Conservation (phyloP, 2,797 vertebrate species). For the Sandelia bainsii region DNA sequence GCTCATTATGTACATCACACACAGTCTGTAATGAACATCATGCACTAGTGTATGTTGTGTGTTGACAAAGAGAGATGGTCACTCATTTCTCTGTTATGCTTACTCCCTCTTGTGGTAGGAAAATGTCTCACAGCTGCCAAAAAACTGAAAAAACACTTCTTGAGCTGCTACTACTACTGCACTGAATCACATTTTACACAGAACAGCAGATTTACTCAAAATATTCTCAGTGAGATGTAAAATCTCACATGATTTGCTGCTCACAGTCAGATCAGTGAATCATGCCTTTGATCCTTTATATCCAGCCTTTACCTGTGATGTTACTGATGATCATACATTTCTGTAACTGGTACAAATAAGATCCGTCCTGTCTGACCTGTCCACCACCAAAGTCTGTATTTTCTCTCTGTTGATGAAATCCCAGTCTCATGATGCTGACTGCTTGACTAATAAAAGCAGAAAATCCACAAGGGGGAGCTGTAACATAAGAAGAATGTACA, state of each 20-base stretch:
- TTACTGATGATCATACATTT: background rate
- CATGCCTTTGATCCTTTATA: background rate
- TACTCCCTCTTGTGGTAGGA: conserved; percentile 68
- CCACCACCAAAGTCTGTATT: background rate
- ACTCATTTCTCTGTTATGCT: background rate
- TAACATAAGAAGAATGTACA: conserved; percentile 20
- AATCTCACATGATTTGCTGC: background rate
- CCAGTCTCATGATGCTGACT: background rate
- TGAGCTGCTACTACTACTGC: background rate
- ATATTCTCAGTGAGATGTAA: background rate
- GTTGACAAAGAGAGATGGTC: background rate
- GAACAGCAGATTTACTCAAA: background rate
- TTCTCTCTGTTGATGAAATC: background rate
- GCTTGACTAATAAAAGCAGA: background rate
- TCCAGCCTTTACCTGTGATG: background rate
- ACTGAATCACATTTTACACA: background rate
- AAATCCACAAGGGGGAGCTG: conserved; percentile 63
- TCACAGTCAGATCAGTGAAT: background rate
- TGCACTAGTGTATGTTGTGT: background rate
- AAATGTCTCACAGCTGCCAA: background rate
- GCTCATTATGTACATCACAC: background rate
- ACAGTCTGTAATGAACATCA: background rate
- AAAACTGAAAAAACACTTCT: background rate
- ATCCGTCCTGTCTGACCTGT: background rate
- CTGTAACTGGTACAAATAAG: background rate